A percentile compares a stretch with the other conserved stretches of the same genome.
Evolutionary conservation across 2,888 invertebrate genomes (phyloP).

Genomic region (Eudasyphora cyanicolor): DNA sequence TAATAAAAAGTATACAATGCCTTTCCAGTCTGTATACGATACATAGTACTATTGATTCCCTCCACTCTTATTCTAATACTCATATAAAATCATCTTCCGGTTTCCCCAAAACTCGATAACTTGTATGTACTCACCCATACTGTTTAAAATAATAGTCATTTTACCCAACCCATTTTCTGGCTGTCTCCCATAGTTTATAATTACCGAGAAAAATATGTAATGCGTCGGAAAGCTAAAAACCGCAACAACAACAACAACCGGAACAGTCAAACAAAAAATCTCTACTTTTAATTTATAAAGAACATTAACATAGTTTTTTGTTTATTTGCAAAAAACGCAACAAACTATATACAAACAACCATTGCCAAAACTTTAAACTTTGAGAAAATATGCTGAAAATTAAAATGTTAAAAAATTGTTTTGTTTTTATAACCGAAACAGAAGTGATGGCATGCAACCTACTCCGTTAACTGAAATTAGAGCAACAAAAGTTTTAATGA

Average conservation of each 20-base stretch:
- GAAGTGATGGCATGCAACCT: not conserved
- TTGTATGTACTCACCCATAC: not conserved
- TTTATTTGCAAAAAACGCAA: not conserved
- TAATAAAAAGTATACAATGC: too few relatives aligned
- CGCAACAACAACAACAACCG: too few relatives aligned
- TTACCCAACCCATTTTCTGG: not conserved
- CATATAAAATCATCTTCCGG: too few relatives aligned
- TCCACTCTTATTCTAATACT: too few relatives aligned
- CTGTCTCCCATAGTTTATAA: constrained; percentile 21
- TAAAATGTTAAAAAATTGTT: too few relatives aligned
- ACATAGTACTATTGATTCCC: too few relatives aligned
- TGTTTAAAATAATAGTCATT: not conserved
- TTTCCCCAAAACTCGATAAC: not conserved
- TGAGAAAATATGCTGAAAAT: not conserved
- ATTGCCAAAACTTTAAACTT: constrained; percentile 25
- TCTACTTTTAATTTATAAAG: constrained; percentile 18
- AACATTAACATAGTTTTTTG: constrained; percentile 23
- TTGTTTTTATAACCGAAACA: not conserved
- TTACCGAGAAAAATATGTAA: constrained; percentile 6
- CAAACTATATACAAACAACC: not conserved
- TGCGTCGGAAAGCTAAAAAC: constrained; percentile 3
- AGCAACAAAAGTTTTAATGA: not conserved
- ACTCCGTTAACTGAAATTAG: not conserved
- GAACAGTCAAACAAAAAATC: constrained; percentile 25
- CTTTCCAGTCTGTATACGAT: too few relatives aligned